Evolutionary conservation across 1,140 invertebrate species (phyloP).

Genomic region (Leucophenga varia): DNA sequence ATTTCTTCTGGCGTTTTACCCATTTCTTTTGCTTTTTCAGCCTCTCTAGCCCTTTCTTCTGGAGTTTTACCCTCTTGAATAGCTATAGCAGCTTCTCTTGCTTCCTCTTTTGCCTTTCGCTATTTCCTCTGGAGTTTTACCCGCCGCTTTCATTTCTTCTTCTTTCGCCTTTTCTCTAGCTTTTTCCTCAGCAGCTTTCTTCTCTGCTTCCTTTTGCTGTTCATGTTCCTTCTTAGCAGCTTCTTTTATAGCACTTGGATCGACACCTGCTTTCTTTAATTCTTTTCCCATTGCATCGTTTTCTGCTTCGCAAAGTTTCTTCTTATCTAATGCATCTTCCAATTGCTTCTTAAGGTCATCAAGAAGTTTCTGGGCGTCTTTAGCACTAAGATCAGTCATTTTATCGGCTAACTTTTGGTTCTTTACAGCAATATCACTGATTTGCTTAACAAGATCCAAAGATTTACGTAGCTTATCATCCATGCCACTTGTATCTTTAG

Average conservation of each 20-base stretch:
- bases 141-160: too few species aligned
- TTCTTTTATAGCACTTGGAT: constrained; percentile 15
- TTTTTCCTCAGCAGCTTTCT: constrained; percentile 2
- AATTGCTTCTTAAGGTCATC: constrained; percentile 26
- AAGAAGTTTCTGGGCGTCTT: constrained; percentile 12
- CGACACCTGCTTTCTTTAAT: constrained; percentile 17
- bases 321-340: constrained; percentile 24
- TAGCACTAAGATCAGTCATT: constrained; percentile 7
- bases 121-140: background rate
- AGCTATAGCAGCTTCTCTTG: constrained; percentile 1
- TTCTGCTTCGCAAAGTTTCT: constrained; percentile 8
- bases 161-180: background rate
- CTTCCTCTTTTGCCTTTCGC: constrained; percentile 1
- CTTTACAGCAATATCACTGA: constrained; percentile 13
- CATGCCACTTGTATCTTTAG: background rate
- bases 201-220: constrained; percentile 1
- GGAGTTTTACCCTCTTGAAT: too few species aligned
- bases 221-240: constrained; percentile 1
- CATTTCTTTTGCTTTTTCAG: background rate
- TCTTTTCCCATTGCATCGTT: constrained; percentile 12
- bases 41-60: background rate
- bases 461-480: constrained; percentile 9
- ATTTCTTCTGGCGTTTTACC: background rate
- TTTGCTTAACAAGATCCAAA: constrained; percentile 7
- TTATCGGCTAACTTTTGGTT: constrained; percentile 11